phyloP scores from a whole-genome alignment of 2,113 vertebrate genomes.

The Saccopteryx leptura region DNA sequence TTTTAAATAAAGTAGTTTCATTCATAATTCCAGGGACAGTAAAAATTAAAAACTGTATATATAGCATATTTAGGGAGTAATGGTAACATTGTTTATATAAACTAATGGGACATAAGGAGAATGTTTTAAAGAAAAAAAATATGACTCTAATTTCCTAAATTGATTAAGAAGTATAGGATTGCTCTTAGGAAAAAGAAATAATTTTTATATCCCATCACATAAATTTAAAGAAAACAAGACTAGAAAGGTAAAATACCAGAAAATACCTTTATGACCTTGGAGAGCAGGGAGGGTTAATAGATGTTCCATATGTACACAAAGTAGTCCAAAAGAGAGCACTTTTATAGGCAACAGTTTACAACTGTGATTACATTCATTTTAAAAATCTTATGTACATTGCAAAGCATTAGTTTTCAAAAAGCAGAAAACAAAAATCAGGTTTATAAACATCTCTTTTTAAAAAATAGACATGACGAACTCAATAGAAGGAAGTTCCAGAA shows the following conservation, averaged over 20 bases:
- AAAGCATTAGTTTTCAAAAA: background rate
- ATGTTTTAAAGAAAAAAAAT: background rate
- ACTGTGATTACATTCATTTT: background rate
- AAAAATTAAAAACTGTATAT: background rate
- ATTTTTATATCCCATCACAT: background rate
- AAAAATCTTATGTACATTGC: background rate
- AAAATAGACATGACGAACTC: background rate
- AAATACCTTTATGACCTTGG: background rate
- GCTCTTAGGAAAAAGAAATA: background rate
- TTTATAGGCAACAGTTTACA: background rate
- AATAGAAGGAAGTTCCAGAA: background rate
- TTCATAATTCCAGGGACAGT: background rate
- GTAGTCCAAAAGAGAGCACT: background rate
- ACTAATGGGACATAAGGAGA: background rate
- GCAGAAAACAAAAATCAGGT: background rate
- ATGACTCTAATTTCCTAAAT: background rate
- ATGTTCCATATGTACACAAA: too few species aligned
- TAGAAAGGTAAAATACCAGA: background rate
- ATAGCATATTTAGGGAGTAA: background rate
- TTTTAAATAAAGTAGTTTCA: conserved; percentile 24
- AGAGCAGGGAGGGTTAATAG: background rate
- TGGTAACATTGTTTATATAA: background rate
- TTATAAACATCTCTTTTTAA: background rate
- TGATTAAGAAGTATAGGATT: background rate
- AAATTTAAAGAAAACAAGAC: background rate